phyloP scores from a whole-genome alignment of 64 coral and sea anemone species.

The Montipora efflorescens region DNA sequence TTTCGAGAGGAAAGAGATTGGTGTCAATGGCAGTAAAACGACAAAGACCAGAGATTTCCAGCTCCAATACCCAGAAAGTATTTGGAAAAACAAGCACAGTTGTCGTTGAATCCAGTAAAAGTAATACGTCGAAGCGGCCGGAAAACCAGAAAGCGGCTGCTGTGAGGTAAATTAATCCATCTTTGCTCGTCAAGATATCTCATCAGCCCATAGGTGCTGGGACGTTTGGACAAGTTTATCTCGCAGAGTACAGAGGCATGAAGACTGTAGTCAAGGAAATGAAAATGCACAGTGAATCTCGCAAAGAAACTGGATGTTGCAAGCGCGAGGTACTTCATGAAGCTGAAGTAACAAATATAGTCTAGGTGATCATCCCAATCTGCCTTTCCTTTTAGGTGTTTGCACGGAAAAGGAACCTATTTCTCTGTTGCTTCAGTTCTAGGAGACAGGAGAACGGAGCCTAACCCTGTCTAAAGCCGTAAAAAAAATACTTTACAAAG shows the following conservation, averaged over 20 bases:
- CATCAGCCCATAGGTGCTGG: background rate
- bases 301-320: too few species aligned
- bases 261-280: conserved; percentile 57
- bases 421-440: background rate
- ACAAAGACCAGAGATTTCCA: background rate
- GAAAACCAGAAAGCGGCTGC: background rate
- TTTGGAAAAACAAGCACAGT: background rate
- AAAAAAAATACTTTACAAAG: background rate
- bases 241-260: conserved; percentile 26
- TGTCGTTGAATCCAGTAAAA: background rate
- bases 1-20: background rate
- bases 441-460: background rate
- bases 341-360: background rate
- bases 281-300: background rate
- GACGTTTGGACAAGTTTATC: background rate
- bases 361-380: background rate
- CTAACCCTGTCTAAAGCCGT: background rate
- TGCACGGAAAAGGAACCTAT: background rate
- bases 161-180: background rate
- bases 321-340: too few species aligned
- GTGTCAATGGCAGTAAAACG: background rate
- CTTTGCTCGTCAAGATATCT: background rate
- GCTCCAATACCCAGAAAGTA: background rate
- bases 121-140: background rate
- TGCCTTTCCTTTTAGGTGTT: conserved; percentile 2